Evolutionary conservation across 92 coral and sea anemone species (phyloP).

Genomic region (Epizoanthus stellaris): DNA sequence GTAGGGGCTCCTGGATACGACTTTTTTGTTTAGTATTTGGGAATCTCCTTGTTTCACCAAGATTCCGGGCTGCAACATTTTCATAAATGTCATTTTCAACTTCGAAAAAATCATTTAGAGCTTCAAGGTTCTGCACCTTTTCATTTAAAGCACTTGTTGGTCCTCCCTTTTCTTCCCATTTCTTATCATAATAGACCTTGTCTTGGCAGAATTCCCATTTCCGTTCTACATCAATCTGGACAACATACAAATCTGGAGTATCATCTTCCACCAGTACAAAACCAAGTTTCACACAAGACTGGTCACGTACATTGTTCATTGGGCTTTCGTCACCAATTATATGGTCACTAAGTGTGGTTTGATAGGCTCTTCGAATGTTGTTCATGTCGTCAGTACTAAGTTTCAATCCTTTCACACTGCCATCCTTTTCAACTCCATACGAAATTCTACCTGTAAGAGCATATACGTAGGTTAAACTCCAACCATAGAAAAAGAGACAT

Average conservation of each 20-base stretch:
- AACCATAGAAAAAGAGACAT: too few species aligned
- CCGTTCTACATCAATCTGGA: background rate
- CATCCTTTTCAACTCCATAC: background rate
- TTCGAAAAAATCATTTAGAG: background rate
- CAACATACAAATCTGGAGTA: background rate
- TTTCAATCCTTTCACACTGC: background rate
- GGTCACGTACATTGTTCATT: background rate
- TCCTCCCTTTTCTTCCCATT: background rate
- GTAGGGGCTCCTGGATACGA: background rate
- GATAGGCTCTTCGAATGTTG: background rate
- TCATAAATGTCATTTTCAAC: background rate
- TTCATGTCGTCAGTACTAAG: background rate
- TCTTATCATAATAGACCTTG: background rate
- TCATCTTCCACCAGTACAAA: background rate
- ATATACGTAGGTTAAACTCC: too few species aligned
- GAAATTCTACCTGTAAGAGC: background rate
- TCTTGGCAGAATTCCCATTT: slow-evolving; percentile 2
- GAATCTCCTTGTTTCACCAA: background rate
- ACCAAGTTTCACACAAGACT: background rate
- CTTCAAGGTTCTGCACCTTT: background rate
- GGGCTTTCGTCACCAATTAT: background rate
- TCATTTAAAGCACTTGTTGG: background rate
- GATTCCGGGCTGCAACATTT: background rate
- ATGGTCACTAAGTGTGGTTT: background rate
- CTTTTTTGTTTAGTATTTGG: background rate